Evolutionary conservation across 2,797 vertebrate genomes (phyloP).

Genomic region (Vespertilio murinus): DNA sequence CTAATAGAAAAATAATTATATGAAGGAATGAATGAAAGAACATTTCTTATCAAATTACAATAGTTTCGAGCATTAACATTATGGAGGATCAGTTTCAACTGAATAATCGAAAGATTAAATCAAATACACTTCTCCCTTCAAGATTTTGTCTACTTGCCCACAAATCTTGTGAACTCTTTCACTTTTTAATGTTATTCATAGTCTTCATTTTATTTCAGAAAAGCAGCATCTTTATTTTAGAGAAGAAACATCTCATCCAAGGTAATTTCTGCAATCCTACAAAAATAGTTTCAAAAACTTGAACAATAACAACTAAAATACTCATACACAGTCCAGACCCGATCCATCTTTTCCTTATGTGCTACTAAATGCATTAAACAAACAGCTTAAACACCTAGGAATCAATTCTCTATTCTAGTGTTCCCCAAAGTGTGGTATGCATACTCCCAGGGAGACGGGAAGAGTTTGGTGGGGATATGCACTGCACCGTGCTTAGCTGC

Average conservation of each 20-base stretch:
- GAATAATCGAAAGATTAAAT: constrained; percentile 30
- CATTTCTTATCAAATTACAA: background rate
- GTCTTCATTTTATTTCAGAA: constrained; percentile 40
- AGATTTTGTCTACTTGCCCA: background rate
- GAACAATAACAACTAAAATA: background rate
- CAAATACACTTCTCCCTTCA: background rate
- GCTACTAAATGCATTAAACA: background rate
- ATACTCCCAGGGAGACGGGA: too few species aligned
- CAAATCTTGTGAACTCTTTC: background rate
- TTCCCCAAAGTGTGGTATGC: too few species aligned
- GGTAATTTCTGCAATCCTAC: background rate
- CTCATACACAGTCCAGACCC: background rate
- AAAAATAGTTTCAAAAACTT: background rate
- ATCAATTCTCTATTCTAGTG: background rate
- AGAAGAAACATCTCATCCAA: background rate
- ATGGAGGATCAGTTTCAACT: background rate
- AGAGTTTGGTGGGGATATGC: too few species aligned
- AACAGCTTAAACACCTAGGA: background rate
- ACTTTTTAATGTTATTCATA: background rate
- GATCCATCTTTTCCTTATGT: background rate
- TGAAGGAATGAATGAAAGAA: background rate
- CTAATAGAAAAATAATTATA: constrained; percentile 35
- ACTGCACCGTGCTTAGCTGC: too few species aligned
- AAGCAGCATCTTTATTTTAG: constrained; percentile 30
- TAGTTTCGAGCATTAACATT: constrained; percentile 15